A percentile compares a stretch with the other conserved stretches of the same genome.
Conservation (phyloP, 2,113 vertebrate genomes). For the Philantomba maxwellii region DNA sequence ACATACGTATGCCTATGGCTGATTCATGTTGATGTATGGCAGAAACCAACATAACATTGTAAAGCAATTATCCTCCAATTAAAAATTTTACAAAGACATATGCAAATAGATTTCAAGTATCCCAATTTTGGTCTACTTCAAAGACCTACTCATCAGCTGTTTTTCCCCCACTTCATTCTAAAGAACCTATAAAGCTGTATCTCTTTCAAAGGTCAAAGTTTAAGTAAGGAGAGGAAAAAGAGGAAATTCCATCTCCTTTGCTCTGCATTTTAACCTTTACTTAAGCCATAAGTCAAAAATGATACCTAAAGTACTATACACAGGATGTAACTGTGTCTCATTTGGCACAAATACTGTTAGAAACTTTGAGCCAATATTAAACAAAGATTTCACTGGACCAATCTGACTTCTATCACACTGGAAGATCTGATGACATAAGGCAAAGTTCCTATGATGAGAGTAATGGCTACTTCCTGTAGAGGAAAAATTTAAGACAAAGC, state of each 20-base stretch:
- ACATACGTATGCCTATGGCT: background rate
- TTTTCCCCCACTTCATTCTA: background rate
- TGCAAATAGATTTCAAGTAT: background rate
- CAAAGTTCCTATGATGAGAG: background rate
- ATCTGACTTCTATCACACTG: background rate
- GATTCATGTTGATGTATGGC: background rate
- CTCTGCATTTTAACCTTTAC: background rate
- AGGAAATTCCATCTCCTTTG: background rate
- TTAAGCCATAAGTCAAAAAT: background rate
- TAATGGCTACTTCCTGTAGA: background rate
- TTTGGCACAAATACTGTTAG: background rate
- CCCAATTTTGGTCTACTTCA: background rate
- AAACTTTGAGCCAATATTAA: background rate
- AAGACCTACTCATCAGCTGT: background rate
- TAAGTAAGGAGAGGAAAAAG: background rate
- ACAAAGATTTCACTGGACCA: background rate
- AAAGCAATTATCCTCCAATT: background rate
- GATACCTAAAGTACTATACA: background rate
- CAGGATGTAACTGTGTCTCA: background rate
- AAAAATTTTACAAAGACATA: background rate
- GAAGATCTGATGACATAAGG: background rate
- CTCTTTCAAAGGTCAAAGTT: background rate
- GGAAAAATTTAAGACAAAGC: background rate
- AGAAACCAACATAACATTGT: background rate
- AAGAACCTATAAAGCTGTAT: background rate